A percentile compares a stretch with the other conserved stretches of the same genome.
Conservation (phyloP, 2,113 vertebrate genomes). For the Sclerurus mexicanus region DNA sequence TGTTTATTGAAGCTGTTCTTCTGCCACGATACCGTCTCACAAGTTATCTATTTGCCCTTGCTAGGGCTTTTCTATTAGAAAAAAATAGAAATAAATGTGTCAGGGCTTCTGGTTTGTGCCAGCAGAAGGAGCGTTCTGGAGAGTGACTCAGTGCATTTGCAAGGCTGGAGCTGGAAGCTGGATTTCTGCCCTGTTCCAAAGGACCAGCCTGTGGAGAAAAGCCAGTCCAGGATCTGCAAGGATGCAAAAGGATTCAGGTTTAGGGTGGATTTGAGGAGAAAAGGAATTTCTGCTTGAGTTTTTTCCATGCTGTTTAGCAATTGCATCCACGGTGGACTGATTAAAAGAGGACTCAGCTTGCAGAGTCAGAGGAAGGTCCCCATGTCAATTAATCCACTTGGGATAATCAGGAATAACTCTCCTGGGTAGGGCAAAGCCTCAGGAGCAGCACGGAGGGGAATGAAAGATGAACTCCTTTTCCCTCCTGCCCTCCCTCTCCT, state of each 20-base stretch:
- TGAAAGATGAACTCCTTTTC: neutral
- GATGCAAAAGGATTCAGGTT: neutral
- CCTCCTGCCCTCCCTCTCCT: neutral
- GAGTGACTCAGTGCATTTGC: neutral
- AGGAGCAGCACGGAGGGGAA: neutral
- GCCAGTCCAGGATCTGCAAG: neutral
- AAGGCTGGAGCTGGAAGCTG: neutral
- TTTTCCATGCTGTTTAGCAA: rapidly evolving
- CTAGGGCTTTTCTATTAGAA: neutral
- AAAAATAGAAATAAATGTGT: neutral
- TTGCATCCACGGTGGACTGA: neutral
- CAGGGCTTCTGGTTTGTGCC: neutral
- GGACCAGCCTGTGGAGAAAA: neutral
- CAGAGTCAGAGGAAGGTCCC: neutral
- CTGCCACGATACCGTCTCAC: neutral
- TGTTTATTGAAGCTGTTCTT: neutral
- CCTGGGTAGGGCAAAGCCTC: neutral
- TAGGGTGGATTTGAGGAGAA: neutral
- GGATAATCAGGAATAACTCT: neutral
- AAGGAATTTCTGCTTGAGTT: neutral
- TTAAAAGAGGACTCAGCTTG: neutral
- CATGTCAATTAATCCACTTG: rapidly evolving
- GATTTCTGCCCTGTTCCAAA: neutral
- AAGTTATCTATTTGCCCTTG: neutral
- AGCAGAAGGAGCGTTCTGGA: neutral